Conservation (phyloP, 2,113 vertebrate genomes). For the Odontophorus gujanensis region DNA sequence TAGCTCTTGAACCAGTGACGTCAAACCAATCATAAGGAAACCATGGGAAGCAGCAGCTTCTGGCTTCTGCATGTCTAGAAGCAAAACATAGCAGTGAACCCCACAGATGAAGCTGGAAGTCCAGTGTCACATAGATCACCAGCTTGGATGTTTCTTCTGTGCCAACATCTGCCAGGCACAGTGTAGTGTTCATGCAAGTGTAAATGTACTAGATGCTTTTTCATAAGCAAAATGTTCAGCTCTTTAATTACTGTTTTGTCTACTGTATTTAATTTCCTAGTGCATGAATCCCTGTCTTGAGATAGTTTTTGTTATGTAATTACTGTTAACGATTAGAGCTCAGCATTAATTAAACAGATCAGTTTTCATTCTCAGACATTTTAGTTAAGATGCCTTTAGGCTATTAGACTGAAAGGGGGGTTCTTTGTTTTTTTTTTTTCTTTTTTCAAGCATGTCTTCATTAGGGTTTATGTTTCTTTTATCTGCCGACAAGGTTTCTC, state of each 20-base stretch:
- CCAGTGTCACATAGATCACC: neutral
- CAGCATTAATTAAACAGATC: constrained; percentile 41
- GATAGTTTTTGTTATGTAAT: constrained; percentile 47
- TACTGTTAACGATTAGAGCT: constrained; percentile 15
- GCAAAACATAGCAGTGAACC: neutral
- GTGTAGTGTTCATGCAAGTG: neutral
- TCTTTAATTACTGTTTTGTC: constrained; percentile 21
- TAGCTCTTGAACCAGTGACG: neutral
- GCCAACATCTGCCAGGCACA: neutral
- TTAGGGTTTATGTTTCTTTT: constrained; percentile 39
- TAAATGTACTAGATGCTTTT: neutral
- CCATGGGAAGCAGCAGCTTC: neutral
- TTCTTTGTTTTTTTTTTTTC: neutral
- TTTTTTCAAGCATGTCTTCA: neutral
- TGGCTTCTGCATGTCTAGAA: neutral
- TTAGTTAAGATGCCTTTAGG: constrained; percentile 47
- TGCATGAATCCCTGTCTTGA: constrained; percentile 8
- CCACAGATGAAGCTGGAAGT: neutral
- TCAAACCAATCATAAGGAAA: neutral
- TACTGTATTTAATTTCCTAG: constrained; percentile 24
- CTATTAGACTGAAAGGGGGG: constrained; percentile 9
- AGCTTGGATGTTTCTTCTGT: fast-evolving
- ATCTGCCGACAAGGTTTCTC: constrained; percentile 22
- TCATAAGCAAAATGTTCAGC: neutral
- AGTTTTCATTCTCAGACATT: constrained; percentile 42